A percentile compares a stretch with the other conserved stretches of the same genome.
phyloP scores from a whole-genome alignment of 2,888 invertebrate species.

The Penaeus monodon region DNA sequence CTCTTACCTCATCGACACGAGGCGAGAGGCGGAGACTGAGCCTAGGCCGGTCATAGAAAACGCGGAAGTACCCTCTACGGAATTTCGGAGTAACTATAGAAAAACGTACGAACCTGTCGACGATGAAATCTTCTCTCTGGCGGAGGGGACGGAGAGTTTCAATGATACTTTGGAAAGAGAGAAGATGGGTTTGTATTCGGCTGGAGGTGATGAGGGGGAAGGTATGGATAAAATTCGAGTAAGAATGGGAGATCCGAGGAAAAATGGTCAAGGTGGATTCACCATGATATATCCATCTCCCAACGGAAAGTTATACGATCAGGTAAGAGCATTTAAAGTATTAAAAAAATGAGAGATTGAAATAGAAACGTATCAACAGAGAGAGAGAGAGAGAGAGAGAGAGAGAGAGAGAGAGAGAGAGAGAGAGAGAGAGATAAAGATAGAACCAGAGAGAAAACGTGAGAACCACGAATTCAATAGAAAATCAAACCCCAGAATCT shows the following conservation, averaged over 20 bases:
- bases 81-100: not conserved
- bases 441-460: too few relatives aligned
- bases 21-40: slow-evolving; percentile 67
- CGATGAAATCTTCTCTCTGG: not conserved
- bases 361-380: too few relatives aligned
- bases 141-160: not conserved
- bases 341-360: too few relatives aligned
- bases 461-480: too few relatives aligned
- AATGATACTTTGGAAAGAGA: not conserved
- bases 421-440: too few relatives aligned
- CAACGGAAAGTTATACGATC: slow-evolving; percentile 44
- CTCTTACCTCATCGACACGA: slow-evolving; percentile 67
- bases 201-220: not conserved
- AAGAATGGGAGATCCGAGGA: not conserved
- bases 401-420: too few relatives aligned
- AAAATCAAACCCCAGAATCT: too few relatives aligned
- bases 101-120: not conserved
- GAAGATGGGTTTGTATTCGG: not conserved
- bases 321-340: slow-evolving; percentile 15
- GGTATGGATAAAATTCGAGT: not conserved
- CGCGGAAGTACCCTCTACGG: not conserved
- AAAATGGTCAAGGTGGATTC: slow-evolving; percentile 67
- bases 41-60: not conserved
- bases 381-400: too few relatives aligned
- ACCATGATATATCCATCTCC: slow-evolving; percentile 65